Evolutionary conservation across 2,113 vertebrate genomes (phyloP).

Genomic region (Sula dactylatra): DNA sequence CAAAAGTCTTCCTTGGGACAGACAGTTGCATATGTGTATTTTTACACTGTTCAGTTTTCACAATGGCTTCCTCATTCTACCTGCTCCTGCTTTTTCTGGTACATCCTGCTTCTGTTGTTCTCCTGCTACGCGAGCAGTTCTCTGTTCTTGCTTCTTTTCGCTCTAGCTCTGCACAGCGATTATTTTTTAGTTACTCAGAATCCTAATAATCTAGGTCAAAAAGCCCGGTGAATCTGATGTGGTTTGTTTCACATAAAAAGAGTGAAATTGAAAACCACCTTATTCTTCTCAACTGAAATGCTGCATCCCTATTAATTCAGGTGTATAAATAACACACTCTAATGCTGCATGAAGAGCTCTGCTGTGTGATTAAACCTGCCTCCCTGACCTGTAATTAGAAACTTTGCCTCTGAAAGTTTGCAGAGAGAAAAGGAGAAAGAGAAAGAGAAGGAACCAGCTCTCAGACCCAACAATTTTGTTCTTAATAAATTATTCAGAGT

Average conservation of each 20-base stretch:
- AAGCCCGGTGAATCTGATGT: slow-evolving; percentile 47
- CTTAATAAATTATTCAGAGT: slow-evolving; percentile 77
- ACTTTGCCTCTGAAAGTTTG: slow-evolving; percentile 73
- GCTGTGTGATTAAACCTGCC: slow-evolving; percentile 62
- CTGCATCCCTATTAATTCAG: slow-evolving; percentile 72
- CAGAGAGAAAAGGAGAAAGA: slow-evolving; percentile 53
- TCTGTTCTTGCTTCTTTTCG: not conserved
- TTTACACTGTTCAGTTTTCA: not conserved
- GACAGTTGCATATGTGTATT: not conserved
- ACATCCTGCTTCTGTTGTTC: not conserved
- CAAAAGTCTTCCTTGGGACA: not conserved
- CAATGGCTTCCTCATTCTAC: not conserved
- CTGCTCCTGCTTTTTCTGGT: not conserved
- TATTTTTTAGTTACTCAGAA: slow-evolving; percentile 38
- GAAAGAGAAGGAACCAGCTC: slow-evolving; percentile 51
- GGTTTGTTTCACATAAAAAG: slow-evolving; percentile 56
- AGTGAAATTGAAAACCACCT: slow-evolving; percentile 61
- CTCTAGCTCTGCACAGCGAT: not conserved
- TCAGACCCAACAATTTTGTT: slow-evolving; percentile 73
- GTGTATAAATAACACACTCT: slow-evolving; percentile 69
- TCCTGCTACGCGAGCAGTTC: not conserved
- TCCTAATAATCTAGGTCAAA: slow-evolving; percentile 55
- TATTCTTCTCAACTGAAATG: slow-evolving; percentile 69
- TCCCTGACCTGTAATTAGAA: slow-evolving; percentile 82
- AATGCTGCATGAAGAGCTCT: slow-evolving; percentile 61